phyloP scores from a whole-genome alignment of 2,113 vertebrate genomes.

The Hemibagrus wyckioides region DNA sequence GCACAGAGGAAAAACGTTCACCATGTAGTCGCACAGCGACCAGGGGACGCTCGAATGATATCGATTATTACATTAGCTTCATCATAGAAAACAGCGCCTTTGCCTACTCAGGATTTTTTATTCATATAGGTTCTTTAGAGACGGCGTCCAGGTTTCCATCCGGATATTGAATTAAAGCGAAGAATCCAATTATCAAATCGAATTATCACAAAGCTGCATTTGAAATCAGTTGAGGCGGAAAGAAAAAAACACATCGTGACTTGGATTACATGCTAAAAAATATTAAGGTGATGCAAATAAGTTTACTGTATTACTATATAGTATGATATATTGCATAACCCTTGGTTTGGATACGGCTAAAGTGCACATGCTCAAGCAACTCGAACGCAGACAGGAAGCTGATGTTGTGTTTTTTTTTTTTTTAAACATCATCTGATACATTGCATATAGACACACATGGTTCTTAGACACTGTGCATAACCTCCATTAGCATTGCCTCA shows the following conservation, averaged over 20 bases:
- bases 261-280: neutral
- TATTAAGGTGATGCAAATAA: neutral
- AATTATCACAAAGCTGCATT: conserved; percentile 4
- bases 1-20: neutral
- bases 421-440: neutral
- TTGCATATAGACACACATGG: conserved; percentile 18
- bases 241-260: too few relatives aligned
- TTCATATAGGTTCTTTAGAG: neutral
- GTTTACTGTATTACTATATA: neutral
- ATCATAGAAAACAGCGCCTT: neutral
- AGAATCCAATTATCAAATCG: neutral
- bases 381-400: neutral
- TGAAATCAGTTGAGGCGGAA: neutral
- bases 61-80: conserved; percentile 15
- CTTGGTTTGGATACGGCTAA: neutral
- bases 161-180: neutral
- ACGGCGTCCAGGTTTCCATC: neutral
- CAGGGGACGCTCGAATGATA: neutral
- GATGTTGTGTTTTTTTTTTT: neutral
- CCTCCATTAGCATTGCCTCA: conserved; percentile 57
- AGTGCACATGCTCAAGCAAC: neutral
- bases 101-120: neutral
- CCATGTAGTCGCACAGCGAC: neutral
- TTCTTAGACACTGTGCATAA: conserved; percentile 51
- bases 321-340: too few relatives aligned